These are phyloP conservation scores for Alentia gelatinosa DNA, from an alignment of 2,888 invertebrate genomes.

Conservation along the genomic window DNA sequence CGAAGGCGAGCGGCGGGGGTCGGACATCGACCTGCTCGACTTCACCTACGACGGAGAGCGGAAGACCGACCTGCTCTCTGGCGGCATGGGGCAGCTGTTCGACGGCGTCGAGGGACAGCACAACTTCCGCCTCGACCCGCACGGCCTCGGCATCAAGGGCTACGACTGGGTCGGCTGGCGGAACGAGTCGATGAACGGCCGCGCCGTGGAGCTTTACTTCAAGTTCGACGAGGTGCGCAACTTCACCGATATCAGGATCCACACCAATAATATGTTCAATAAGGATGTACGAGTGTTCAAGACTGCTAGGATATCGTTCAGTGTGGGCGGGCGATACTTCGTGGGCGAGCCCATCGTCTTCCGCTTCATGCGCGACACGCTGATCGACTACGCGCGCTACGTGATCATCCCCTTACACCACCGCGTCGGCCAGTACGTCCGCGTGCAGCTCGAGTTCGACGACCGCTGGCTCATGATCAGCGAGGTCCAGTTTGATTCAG, in stretches of 20 bases:
- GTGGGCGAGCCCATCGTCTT: conserved; percentile 87
- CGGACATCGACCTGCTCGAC: conserved; percentile 91
- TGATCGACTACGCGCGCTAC: conserved; percentile 90
- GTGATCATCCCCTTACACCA: conserved; percentile 91
- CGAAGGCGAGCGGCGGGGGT: conserved; percentile 90
- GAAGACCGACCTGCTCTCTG: conserved; percentile 83
- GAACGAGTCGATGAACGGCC: conserved; percentile 83
- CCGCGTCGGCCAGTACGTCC: conserved; percentile 90
- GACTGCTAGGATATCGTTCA: conserved; percentile 88
- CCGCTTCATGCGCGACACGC: conserved; percentile 86
- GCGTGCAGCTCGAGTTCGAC: conserved; percentile 88
- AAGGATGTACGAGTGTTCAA: conserved; percentile 92
- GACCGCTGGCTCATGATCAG: conserved; percentile 93
- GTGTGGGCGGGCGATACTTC: conserved; percentile 89
- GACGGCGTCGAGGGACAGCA: conserved; percentile 91
- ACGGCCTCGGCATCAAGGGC: conserved; percentile 84
- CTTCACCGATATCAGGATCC: conserved; percentile 90
- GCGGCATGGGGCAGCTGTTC: conserved; percentile 91
- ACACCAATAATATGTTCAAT: conserved; percentile 92
- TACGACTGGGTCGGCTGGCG: conserved; percentile 96
- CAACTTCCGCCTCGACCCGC: conserved; percentile 86
- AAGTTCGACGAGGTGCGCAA: conserved; percentile 94
- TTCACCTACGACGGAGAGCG: conserved; percentile 90
- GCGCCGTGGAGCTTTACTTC: conserved; percentile 88
- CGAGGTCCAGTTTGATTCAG: conserved; percentile 92